Conservation (phyloP, 2,797 vertebrate genomes). For the Salmo trutta region DNA sequence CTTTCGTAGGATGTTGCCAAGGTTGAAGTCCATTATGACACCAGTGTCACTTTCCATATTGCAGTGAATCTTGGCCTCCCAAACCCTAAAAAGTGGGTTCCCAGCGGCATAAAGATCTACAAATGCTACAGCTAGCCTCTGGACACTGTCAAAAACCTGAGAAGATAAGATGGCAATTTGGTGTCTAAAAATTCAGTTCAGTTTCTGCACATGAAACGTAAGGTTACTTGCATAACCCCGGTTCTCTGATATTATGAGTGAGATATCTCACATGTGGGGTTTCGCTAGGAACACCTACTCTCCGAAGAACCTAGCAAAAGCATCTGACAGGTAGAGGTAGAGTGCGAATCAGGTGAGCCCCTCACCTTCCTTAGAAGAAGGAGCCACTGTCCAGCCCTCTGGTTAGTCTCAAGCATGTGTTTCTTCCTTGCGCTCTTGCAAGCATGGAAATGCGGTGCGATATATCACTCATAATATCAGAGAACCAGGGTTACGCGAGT, state of each 20-base stretch:
- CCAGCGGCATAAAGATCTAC: constrained; percentile 88
- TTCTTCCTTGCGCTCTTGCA: no score
- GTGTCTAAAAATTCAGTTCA: not conserved
- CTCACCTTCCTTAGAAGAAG: no score
- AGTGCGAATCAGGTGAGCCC: no score
- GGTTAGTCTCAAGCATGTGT: no score
- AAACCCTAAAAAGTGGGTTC: constrained; percentile 88
- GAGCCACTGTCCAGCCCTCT: no score
- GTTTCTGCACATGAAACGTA: not conserved
- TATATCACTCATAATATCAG: no score
- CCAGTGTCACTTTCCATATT: constrained; percentile 50
- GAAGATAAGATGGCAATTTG: constrained; percentile 8
- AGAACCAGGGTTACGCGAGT: no score
- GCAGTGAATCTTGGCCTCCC: constrained; percentile 81
- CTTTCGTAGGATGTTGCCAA: constrained; percentile 47
- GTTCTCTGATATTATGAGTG: not conserved
- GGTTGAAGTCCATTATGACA: constrained; percentile 80
- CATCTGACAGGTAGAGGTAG: no score
- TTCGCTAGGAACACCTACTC: no score
- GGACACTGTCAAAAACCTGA: constrained; percentile 87
- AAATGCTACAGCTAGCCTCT: constrained; percentile 85
- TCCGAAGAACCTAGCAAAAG: no score
- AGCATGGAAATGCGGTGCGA: no score
- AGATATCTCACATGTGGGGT: not conserved
- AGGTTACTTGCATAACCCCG: no score